phyloP scores from a whole-genome alignment of 53 echinoderm and acorn worm species.

The Echinarachnius parma region DNA sequence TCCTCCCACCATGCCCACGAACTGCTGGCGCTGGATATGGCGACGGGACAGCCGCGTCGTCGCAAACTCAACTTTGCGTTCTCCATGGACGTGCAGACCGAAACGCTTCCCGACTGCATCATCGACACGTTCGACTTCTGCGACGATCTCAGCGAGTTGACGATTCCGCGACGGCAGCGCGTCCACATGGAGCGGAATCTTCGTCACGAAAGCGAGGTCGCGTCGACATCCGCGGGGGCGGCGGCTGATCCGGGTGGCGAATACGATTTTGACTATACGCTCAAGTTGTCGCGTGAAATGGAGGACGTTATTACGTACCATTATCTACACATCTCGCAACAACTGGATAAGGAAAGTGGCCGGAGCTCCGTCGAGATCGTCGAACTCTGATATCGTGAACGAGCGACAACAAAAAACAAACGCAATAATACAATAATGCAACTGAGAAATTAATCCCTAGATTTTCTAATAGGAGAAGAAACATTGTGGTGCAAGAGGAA shows the following conservation, averaged over 20 bases:
- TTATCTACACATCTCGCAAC: constrained; percentile 68
- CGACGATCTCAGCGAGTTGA: constrained; percentile 45
- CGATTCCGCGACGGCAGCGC: constrained; percentile 12
- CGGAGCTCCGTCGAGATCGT: constrained; percentile 60
- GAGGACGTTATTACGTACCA: constrained; percentile 65
- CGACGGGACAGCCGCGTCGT: background rate
- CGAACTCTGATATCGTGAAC: constrained; percentile 50
- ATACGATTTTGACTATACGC: constrained; percentile 71
- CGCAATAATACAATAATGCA: too few relatives aligned
- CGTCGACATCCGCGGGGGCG: background rate
- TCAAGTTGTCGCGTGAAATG: constrained; percentile 62
- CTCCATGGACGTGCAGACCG: constrained; percentile 51
- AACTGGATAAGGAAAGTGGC: constrained; percentile 44
- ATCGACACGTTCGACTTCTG: constrained; percentile 71
- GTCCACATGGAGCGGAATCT: background rate
- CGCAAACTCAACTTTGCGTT: constrained; percentile 71
- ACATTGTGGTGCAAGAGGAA: too few relatives aligned
- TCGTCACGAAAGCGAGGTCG: background rate
- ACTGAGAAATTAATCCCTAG: too few relatives aligned
- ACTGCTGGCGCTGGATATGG: constrained; percentile 55
- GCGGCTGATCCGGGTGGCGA: background rate
- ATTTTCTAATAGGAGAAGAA: too few relatives aligned
- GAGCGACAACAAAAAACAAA: too few relatives aligned
- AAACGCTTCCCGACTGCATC: constrained; percentile 38
- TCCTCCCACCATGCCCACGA: constrained; percentile 43